Base-by-base conservation (phyloP, 2,113 vertebrate genomes). In the Malaclemys terrapin region DNA sequence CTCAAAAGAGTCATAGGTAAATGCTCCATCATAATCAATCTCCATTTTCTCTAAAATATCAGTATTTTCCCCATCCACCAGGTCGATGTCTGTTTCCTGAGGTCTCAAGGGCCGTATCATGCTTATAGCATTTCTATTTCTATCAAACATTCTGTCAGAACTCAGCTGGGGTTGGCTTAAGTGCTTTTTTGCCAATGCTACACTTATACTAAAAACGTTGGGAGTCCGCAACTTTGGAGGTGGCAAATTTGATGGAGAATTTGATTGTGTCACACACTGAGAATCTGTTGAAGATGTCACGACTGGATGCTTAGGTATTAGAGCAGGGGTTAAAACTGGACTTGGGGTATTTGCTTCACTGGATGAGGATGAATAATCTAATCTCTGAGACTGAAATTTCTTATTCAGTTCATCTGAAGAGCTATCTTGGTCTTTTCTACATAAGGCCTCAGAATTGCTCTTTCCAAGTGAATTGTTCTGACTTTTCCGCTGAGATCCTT, bases 91-190 rank as follows among this genome's bases (percentile, higher is more conserved):
- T 1, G 99, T 99, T 96, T 99, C 99, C 96, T 99, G 99, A 12
- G 98, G 99, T 54, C 97, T 98, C 88, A 99, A 98, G 0, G 99
- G 99, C 24, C 99, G 99, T 80, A 99, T 98, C 99, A 99, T 99
- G 97, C 99, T 99, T 93, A 99, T 99, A n/a, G 99, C 99, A 45
- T 99, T 99, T 80, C 99, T 99, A 1, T 99, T 99, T 35, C 97
- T 98, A 14, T 99, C 98, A 80, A 98, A 99, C 59, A 98, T 94
- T 5, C 97, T 98, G 89, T 99, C 99, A 1, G 98, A 98, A 96
- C 98, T 98, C 96, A 99, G 92, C 8, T 99, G 98, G 4, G 99
- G 99, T 97, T 99, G 99, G 97, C 99, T 99, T n/a, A 99, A 97
- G 92, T 99, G 99, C 90, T 99, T 99, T 96, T 99, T 99, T 45